Base-by-base conservation (phyloP, 2,797 vertebrate genomes). In the Sylvia borin region DNA sequence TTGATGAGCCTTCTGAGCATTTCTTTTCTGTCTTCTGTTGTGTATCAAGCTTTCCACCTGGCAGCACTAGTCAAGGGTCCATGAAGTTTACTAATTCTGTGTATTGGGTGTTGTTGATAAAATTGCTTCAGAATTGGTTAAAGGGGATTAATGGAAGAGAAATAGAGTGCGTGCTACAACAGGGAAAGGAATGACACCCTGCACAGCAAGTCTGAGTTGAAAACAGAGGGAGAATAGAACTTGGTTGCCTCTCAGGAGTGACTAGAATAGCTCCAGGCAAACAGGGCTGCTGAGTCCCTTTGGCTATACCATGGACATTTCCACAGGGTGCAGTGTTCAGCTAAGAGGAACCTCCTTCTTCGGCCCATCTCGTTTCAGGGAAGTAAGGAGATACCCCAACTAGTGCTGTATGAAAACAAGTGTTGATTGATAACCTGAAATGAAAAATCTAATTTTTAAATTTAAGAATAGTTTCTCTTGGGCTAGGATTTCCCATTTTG, bases 61-160 rank as follows among this genome's bases (percentile, higher is more conserved):
- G n/a, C 86, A 80, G 42, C 1, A 4, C 22, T 47, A 16, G 25
- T n/a, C 38, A 31, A 51, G 36, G 9, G 19, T 66, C 48, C 20
- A 7, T 21, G n/a, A 29, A 50, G 10, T 48, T 86, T 32, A 18
- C 19, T 54, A 13, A 24, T 77, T 73, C 47, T 66, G 5, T 66
- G 7, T 50, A 14, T 40, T 74, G n/a, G 5, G 14, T 57, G 86
- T 84, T 81, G 31, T 9, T 27, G 62, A 38, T n/a, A 61, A 40
- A 87, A 73, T 27, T 40, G 25, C 31, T 73, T 13, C 14, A 38
- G 64, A 76, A 61, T 11, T 0, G 0, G n/a, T 27, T 21, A 5
- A 18, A 58, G 24, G 14, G 8, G 16, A 36, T 71, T 57, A 38
- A 42, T 36, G 13, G 57, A 75, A 71, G 48, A 45, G 24, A 65